A percentile compares a stretch with the other conserved stretches of the same genome.
phyloP scores from a whole-genome alignment of 2,797 vertebrate genomes.

The Novumbra hubbsi region DNA sequence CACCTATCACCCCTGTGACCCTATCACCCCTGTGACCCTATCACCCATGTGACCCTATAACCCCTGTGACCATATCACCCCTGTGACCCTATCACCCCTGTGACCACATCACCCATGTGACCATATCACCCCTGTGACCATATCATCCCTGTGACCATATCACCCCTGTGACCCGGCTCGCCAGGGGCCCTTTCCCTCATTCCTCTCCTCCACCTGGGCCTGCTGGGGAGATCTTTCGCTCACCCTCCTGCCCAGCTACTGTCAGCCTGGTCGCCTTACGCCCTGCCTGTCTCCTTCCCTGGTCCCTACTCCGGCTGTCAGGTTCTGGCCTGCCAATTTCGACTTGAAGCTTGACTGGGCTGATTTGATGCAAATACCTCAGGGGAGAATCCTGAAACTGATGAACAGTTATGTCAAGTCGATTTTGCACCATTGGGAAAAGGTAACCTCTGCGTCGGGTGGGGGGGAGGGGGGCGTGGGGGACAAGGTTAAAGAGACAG shows the following conservation, averaged over 20 bases:
- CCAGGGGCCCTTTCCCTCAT: slow-evolving; percentile 39
- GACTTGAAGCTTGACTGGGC: slow-evolving; percentile 97
- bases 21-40: no score
- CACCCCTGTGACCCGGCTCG: slow-evolving; percentile 34
- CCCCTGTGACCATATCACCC: no score
- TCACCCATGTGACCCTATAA: no score
- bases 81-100: no score
- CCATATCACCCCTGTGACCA: slow-evolving; percentile 32
- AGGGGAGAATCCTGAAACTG: slow-evolving; percentile 89
- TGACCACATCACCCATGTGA: no score
- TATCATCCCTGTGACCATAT: no score
- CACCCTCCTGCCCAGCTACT: slow-evolving; percentile 71
- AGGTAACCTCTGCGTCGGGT: slow-evolving; percentile 89
- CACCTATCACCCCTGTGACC: slow-evolving; percentile 31
- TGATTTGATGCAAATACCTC: slow-evolving; percentile 97
- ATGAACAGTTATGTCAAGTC: slow-evolving; percentile 99
- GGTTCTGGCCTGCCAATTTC: slow-evolving; percentile 97
- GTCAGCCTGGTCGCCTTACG: slow-evolving; percentile 81
- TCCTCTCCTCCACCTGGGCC: slow-evolving; percentile 47
- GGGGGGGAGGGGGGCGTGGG: slow-evolving; percentile 70
- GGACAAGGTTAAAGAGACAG: slow-evolving; percentile 49
- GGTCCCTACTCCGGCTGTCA: slow-evolving; percentile 87
- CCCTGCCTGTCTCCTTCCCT: slow-evolving; percentile 63
- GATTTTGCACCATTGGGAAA: slow-evolving; percentile 96
- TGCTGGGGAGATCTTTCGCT: slow-evolving; percentile 41